Evolutionary conservation across 2,797 vertebrate genomes (phyloP).

Genomic region (Sebastes vulpes): DNA sequence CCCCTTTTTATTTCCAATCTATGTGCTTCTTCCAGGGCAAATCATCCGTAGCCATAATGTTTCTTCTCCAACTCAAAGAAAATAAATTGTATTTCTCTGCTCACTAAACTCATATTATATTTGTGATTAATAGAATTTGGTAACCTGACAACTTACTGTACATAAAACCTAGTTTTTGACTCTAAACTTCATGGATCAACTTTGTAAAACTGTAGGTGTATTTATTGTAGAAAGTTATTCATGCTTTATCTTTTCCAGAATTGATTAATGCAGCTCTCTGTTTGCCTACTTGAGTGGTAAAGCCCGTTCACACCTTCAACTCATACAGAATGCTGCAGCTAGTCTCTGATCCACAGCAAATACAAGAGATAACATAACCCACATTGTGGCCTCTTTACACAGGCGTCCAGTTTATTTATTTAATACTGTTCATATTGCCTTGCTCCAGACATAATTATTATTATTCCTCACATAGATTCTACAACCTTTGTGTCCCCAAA

Average conservation of each 20-base stretch:
- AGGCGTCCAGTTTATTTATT: not conserved
- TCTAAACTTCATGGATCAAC: not conserved
- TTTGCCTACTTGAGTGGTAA: constrained; percentile 19
- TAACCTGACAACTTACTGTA: not conserved
- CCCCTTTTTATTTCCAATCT: not conserved
- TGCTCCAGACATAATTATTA: not conserved
- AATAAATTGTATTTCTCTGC: not conserved
- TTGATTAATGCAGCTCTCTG: constrained; percentile 13
- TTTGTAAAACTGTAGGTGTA: not conserved
- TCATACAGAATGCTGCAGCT: constrained; percentile 6
- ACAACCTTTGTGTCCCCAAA: not conserved
- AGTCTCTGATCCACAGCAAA: constrained; percentile 13
- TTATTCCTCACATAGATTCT: not conserved
- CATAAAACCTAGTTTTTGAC: not conserved
- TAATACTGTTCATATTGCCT: not conserved
- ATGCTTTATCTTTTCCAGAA: constrained; percentile 3
- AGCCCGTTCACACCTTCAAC: constrained; percentile 16
- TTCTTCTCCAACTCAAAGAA: not conserved
- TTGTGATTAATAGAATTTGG: not conserved
- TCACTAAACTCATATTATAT: not conserved
- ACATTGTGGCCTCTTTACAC: constrained; percentile 1
- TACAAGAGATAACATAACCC: not conserved
- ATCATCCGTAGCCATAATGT: not conserved
- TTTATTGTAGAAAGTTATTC: not conserved
- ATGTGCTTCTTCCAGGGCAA: not conserved